Percentiles rank a stretch among this genome's conserved stretches.
Conservation (phyloP, 2,888 invertebrate species). For the Sepiola atlantica region DNA sequence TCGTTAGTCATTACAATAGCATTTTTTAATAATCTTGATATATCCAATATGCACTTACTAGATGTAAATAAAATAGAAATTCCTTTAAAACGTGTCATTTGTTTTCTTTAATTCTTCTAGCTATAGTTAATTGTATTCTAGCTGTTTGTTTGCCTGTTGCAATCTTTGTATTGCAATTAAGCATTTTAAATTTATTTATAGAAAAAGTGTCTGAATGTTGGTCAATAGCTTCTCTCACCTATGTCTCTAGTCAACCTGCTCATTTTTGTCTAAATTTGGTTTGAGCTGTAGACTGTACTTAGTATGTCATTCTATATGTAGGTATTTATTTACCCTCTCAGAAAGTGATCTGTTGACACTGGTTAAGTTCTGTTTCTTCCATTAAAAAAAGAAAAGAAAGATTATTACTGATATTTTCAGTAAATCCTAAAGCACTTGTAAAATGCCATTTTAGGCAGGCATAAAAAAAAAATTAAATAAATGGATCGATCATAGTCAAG, state of each 20-base stretch:
- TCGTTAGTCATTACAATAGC: no score
- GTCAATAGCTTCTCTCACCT: background rate
- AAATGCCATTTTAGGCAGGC: no score
- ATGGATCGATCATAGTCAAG: no score
- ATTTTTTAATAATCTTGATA: no score
- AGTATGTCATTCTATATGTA: background rate
- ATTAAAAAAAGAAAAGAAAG: background rate
- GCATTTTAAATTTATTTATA: background rate
- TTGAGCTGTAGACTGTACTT: background rate
- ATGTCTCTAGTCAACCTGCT: background rate
- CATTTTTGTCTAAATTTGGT: background rate
- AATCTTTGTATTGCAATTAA: background rate
- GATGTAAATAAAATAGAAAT: background rate
- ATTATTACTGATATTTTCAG: background rate
- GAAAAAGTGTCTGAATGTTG: background rate
- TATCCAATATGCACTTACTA: background rate
- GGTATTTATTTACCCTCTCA: slow-evolving; percentile 18
- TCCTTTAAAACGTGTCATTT: background rate
- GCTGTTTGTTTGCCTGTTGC: background rate
- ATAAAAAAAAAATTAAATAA: no score
- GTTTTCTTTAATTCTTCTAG: background rate
- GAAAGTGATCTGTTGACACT: background rate
- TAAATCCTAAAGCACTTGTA: no score
- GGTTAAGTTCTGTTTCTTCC: background rate
- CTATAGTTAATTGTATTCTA: background rate